phyloP scores from a whole-genome alignment of 2,797 vertebrate species.

The Rhyacichthys aspro region DNA sequence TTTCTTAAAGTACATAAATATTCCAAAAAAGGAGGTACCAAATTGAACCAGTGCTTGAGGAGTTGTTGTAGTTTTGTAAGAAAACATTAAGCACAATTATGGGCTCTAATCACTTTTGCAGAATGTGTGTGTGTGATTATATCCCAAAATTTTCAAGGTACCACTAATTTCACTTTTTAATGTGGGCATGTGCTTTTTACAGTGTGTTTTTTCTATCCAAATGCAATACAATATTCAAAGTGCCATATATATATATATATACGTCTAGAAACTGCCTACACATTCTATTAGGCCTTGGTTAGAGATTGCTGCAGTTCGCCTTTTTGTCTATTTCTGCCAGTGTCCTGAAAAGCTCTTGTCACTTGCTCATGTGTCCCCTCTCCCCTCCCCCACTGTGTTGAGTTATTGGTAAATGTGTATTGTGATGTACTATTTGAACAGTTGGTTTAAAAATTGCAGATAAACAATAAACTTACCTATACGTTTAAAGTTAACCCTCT shows the following conservation, averaged over 20 bases:
- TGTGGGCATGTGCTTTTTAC: constrained; percentile 80
- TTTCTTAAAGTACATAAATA: constrained; percentile 55
- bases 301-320: constrained; percentile 77
- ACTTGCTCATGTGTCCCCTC: constrained; percentile 55
- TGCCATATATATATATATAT: constrained; percentile 73
- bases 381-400: constrained; percentile 46
- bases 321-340: constrained; percentile 73
- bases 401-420: constrained; percentile 72
- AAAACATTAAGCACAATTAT: constrained; percentile 73
- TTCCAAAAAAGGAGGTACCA: constrained; percentile 63
- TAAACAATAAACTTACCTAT: constrained; percentile 72
- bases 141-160: constrained; percentile 69
- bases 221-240: constrained; percentile 82
- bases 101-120: constrained; percentile 69
- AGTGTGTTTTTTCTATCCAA: constrained; percentile 79
- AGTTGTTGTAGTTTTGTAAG: constrained; percentile 68
- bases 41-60: constrained; percentile 59
- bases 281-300: constrained; percentile 79
- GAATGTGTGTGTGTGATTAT: constrained; percentile 59
- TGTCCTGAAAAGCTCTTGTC: constrained; percentile 69
- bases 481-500: constrained; percentile 65
- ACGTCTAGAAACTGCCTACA: constrained; percentile 83
- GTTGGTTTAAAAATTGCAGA: constrained; percentile 70
- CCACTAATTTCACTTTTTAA: constrained; percentile 75
- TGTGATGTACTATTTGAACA: constrained; percentile 76